Base-by-base conservation (phyloP, 2,797 vertebrate genomes). In the Okamejei kenojei region DNA sequence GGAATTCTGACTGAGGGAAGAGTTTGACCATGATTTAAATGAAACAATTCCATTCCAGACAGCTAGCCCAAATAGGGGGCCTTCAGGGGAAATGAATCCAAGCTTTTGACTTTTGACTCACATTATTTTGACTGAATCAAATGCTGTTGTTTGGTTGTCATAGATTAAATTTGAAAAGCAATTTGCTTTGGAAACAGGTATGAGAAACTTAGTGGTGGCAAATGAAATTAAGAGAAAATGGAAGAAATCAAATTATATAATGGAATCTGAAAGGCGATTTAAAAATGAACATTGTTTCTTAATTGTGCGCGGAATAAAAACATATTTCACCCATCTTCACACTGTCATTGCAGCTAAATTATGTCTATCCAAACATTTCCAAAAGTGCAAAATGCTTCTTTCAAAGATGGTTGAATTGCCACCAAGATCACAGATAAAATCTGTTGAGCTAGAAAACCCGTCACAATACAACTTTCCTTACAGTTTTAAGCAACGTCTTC, bases 61-160 rank as follows among this genome's bases (percentile, higher is more conserved):
- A 68, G 58, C 7, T 15, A 15, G 63, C 61, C 84, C 65, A 88
- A 88, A 23, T 88, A 32, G 84, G 63, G 29, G 84, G 38, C 84
- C 84, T 68, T 68, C 1, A 9, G n/a, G 63, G 61, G 84, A 88
- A 68, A 68, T 68, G 35, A 88, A 35, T 88, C n/a, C 7, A 86
- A 61, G 58, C 58, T 86, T 11, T 11, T 17, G 58, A 13, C 61
- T 35, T 32, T 35, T 88, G 63, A 21, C 63, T 88, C 63, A 88
- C n/a, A n/a, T 68, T 88, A 65, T 88, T 68, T 88, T 68, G 84
- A 68, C 63, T 88, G 61, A 88, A 68, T n/a, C 19, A 63, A 88
- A 68, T 35, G 63, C 84, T 88, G 84, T 65, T 65, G 63, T 88
- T 86, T 88, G 84, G 63, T 88, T 88, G 84, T 23, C 63, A 88